These are phyloP conservation scores for Lochmaea crataegi DNA, from an alignment of 2,888 invertebrate genomes.

Conservation along the genomic window DNA sequence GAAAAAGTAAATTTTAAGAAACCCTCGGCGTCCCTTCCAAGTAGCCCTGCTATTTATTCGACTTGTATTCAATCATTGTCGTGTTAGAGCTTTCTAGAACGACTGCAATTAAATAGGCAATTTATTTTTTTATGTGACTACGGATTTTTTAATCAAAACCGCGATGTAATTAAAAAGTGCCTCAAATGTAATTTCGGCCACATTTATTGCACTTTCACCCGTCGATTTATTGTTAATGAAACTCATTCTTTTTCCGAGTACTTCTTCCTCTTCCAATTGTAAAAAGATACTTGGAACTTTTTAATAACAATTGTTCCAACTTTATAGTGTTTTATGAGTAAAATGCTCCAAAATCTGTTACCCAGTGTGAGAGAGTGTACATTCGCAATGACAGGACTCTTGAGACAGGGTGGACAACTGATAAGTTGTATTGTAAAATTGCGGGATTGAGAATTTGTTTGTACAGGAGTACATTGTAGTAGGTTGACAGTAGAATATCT, in stretches of 20 bases:
- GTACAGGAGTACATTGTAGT: no score
- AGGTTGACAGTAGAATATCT: no score
- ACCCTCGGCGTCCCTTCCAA: conserved; percentile 61
- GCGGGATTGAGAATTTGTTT: no score
- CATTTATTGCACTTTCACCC: conserved; percentile 52
- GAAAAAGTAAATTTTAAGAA: conserved; percentile 66
- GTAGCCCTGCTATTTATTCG: conserved; percentile 57
- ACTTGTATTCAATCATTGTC: conserved; percentile 47
- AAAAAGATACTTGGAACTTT: background rate
- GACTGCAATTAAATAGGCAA: conserved; percentile 65
- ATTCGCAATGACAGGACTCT: no score
- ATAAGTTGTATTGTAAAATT: no score
- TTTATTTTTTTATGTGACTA: conserved; percentile 65
- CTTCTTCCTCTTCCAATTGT: background rate
- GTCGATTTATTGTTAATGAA: conserved; percentile 39
- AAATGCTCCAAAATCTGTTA: no score
- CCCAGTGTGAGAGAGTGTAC: no score
- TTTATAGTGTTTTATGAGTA: no score
- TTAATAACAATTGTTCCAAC: background rate
- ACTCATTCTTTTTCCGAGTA: conserved; percentile 25
- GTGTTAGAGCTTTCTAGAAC: conserved; percentile 40
- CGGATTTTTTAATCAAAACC: conserved; percentile 65
- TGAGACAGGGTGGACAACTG: no score
- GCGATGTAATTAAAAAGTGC: conserved; percentile 60
- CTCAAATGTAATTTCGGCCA: conserved; percentile 60